Base-by-base conservation (phyloP, 2,113 vertebrate species). In the Hyperoodon ampullatus region DNA sequence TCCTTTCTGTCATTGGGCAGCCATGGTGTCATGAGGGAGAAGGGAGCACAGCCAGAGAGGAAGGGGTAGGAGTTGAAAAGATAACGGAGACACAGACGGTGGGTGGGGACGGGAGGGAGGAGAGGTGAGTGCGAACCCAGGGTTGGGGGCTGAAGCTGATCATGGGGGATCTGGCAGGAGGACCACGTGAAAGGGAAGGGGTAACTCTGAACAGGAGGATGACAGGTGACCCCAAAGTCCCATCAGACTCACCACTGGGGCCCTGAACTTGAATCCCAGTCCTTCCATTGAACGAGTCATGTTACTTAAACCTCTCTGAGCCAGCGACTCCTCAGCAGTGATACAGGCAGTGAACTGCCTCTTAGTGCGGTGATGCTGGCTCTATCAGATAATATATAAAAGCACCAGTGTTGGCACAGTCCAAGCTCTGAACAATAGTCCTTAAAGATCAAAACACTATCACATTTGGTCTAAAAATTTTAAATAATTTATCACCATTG, bases 1-100 rank as follows among this genome's bases (percentile, higher is more conserved):
- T 98, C 96, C 88, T 93, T 97, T 98, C 94, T 92, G 93, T 88
- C 86, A 8, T 30, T 26, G 19, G 6, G 58, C 81, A 93, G 91
- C 0, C 0, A 13, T 1, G 77, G 42, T 15, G 60, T 50, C 3
- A 39, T 50, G 5, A 23, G 6, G 65, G 24, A 50, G 33, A 53
- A 28, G 19, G 21, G 42, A 18, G 14, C 23, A 70, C 70, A 11
- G 35, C 4, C 35, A 2, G 58, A 28, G 74, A 47, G 58, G 28
- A 70, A 58, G 12, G 75, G 61, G 39, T 2, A 33, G 53, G 75
- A 21, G 47, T 26, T 50, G 39, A 65, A 42, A 33, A 28, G 65
- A 9, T 1, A 60, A 24, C 77, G 68, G 39, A 16, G 68, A 61
- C 4, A 15, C 16, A 1, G 0, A 15, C 7, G 6, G 35, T 30